These are phyloP conservation scores for Dryas iulia DNA, from an alignment of 1,140 invertebrate species.

Conservation along the genomic window DNA sequence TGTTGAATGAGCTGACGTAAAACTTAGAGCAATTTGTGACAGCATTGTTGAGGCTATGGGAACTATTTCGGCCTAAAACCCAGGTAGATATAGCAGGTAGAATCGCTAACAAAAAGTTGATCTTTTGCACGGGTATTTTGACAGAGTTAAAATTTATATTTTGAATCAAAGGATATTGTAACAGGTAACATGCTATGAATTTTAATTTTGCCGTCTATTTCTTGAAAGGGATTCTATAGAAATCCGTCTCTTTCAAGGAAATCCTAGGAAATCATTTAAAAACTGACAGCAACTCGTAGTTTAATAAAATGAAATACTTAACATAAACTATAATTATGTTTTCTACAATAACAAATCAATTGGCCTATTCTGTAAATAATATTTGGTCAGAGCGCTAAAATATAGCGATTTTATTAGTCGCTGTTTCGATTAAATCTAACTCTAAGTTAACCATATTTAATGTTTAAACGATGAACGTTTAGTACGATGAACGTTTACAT, in stretches of 20 bases:
- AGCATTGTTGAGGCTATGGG: not conserved
- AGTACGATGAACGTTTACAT: too few relatives aligned
- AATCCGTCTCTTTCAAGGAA: not conserved
- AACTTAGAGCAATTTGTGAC: not conserved
- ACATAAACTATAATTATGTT: too few relatives aligned
- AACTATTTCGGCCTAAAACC: not conserved
- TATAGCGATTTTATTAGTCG: too few relatives aligned
- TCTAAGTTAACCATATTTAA: too few relatives aligned
- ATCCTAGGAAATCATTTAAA: not conserved
- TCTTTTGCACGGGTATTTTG: conserved; percentile 6
- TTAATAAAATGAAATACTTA: too few relatives aligned
- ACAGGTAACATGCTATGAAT: not conserved
- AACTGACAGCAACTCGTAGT: too few relatives aligned
- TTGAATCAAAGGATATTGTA: not conserved
- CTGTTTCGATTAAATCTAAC: too few relatives aligned
- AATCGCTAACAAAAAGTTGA: not conserved
- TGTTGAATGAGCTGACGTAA: not conserved
- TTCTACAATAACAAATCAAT: too few relatives aligned
- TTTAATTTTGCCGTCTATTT: not conserved
- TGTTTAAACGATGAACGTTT: too few relatives aligned
- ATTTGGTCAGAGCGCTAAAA: too few relatives aligned
- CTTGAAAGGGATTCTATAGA: not conserved
- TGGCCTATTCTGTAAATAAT: too few relatives aligned
- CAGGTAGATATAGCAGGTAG: conserved; percentile 18
- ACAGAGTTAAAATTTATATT: conserved; percentile 1